Evolutionary conservation across 2,888 invertebrate genomes (phyloP), one percentile per base, ranked within the genome.

Genomic region (Synergus laeviventris): DNA sequence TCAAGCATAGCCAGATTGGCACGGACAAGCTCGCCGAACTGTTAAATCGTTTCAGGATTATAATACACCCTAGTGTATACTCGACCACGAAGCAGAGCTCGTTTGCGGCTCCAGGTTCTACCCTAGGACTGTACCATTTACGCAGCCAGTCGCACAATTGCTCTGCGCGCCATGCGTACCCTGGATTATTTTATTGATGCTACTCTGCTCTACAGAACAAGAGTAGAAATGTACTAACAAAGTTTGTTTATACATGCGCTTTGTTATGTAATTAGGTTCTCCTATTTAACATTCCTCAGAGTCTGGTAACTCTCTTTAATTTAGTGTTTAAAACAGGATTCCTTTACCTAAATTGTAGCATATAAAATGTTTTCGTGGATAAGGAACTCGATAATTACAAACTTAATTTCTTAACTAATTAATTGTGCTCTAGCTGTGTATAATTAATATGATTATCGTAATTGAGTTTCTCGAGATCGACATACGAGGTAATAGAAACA

Each of bases 61-160:
- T 81, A 81, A 81, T 79, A 76, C 78, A 66, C 78, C 76, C 76
- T 36, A 62, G 78, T 78, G 77, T 76, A 79, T 78, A 78, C 79
- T 81, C 74, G 54, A 78, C 78, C 78, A 75, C 78, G 73, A 75
- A 74, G 38, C 78, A 78, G 75, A 74, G 78, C 76, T 75, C 76
- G 78, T 79, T 81, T 77, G 77, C 70, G 81, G 66, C 74, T 74
- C 76, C 74, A 59, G 79, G 76, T 81, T 79, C 74, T 73, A 39
- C 45, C 24, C 78, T 81, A 74, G 73, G 66, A 42, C 16, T 60
- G 64, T 36, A 56, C 75, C 76, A 77, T 79, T 81, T 77, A 78
- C 75, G 78, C 78, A 79, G 76, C 70, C 78, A 78, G 77, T 81
- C 81, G 81, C 77, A 79, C 81, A 78, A 81, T 81, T 80, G 76